These are phyloP conservation scores for Neocloeon triangulifer DNA, from an alignment of 1,140 invertebrate genomes.

Conservation along the genomic window DNA sequence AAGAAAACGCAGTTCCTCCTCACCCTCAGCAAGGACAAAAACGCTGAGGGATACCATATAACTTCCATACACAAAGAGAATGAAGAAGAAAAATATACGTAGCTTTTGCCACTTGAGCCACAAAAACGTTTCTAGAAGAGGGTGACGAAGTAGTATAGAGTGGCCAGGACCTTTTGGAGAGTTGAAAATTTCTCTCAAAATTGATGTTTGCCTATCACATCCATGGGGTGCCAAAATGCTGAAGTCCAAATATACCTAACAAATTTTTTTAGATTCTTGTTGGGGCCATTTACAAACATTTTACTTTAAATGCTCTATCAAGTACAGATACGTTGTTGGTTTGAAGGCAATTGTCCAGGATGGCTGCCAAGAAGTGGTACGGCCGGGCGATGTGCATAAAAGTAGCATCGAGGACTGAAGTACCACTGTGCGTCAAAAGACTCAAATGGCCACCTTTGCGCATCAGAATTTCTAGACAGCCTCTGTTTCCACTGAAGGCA, in stretches of 20 bases:
- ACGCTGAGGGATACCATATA: conserved; percentile 14
- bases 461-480: conserved; percentile 13
- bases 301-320: conserved; percentile 8
- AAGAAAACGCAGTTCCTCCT: not conserved
- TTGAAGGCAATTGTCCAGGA: conserved; percentile 9
- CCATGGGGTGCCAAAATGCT: conserved; percentile 11
- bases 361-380: conserved; percentile 10
- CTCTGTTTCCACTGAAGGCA: conserved; percentile 12
- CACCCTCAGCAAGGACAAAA: conserved; percentile 1
- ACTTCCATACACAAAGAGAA: conserved; percentile 17
- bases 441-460: conserved; percentile 15
- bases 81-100: conserved; percentile 17
- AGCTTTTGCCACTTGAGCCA: conserved; percentile 22
- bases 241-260: conserved; percentile 11
- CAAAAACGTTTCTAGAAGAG: conserved; percentile 22
- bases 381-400: conserved; percentile 10
- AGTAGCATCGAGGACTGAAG: conserved; percentile 11
- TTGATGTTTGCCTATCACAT: conserved; percentile 13
- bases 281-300: conserved; percentile 1
- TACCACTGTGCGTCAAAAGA: conserved; percentile 10
- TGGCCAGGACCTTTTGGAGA: conserved; percentile 10
- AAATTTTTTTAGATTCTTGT: not conserved
- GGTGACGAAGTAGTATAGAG: conserved; percentile 19
- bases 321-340: conserved; percentile 4
- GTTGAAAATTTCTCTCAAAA: conserved; percentile 13